Percentiles rank a stretch among this genome's conserved stretches.
phyloP scores from a whole-genome alignment of 2,113 vertebrate species.

The Climacteris rufus region DNA sequence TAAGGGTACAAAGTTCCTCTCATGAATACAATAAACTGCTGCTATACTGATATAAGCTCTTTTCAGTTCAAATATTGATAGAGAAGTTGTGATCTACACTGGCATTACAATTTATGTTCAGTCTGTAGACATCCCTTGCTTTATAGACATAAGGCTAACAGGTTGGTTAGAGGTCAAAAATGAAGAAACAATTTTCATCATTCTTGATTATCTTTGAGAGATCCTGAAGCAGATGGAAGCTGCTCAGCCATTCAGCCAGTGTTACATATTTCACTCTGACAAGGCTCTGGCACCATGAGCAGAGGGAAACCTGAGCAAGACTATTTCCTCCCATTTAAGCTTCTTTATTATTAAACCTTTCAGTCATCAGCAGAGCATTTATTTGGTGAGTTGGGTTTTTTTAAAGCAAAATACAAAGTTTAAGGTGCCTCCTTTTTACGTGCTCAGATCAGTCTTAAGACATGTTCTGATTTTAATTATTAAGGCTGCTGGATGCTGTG shows the following conservation, averaged over 20 bases:
- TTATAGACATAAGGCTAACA: slow-evolving; percentile 62
- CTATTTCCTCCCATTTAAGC: slow-evolving; percentile 54
- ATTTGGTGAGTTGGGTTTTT: not conserved
- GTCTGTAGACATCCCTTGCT: slow-evolving; percentile 47
- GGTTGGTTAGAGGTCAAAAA: slow-evolving; percentile 67
- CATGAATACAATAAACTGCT: slow-evolving; percentile 41
- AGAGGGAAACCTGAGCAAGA: slow-evolving; percentile 44
- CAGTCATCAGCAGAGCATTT: slow-evolving; percentile 15
- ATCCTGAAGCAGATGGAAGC: slow-evolving; percentile 68
- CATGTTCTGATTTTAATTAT: slow-evolving; percentile 39
- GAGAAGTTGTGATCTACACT: slow-evolving; percentile 36
- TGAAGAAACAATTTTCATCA: slow-evolving; percentile 70
- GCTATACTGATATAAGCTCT: slow-evolving; percentile 2
- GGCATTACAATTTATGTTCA: slow-evolving; percentile 54
- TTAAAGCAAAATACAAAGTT: not conserved
- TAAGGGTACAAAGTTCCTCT: slow-evolving; percentile 7
- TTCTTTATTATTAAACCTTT: slow-evolving; percentile 47
- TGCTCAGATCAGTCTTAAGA: not conserved
- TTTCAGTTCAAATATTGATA: slow-evolving; percentile 63
- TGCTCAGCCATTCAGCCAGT: slow-evolving; percentile 53
- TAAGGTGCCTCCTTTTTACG: not conserved
- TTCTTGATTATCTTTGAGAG: slow-evolving; percentile 68
- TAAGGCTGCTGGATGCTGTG: not conserved
- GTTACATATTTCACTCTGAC: slow-evolving; percentile 67
- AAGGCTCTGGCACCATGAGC: slow-evolving; percentile 54